Evolutionary conservation across 1,140 invertebrate species (phyloP).

Genomic region (Drosophila triauraria): DNA sequence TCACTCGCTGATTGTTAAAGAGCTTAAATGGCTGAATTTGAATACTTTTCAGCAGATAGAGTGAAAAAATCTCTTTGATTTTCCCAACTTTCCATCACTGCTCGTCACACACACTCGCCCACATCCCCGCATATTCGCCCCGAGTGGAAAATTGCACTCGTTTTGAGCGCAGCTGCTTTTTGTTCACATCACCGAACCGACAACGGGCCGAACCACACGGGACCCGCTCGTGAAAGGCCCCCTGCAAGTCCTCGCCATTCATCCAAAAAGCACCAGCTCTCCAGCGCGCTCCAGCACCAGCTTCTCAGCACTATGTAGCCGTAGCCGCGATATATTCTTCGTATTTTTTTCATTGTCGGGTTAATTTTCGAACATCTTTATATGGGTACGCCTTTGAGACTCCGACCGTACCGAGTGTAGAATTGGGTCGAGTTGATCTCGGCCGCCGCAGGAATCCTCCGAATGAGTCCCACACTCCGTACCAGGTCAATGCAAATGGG

Average conservation of each 20-base stretch:
- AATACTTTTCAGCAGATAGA: too few species aligned
- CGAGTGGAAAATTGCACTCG: background rate
- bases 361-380: conserved; percentile 75
- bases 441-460: conserved; percentile 12
- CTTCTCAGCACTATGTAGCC: background rate
- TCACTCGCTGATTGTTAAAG: too few species aligned
- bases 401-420: conserved; percentile 58
- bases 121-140: background rate
- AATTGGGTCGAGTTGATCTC: conserved; percentile 53
- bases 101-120: background rate
- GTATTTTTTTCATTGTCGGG: conserved; percentile 12
- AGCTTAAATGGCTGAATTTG: too few species aligned
- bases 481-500: conserved; percentile 6
- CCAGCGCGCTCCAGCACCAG: conserved; percentile 5
- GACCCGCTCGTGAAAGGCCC: conserved; percentile 9
- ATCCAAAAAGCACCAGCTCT: conserved; percentile 17
- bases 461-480: conserved; percentile 40
- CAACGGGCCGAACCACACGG: conserved; percentile 55
- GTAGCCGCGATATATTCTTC: background rate
- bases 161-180: conserved; percentile 69
- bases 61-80: too few species aligned
- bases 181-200: conserved; percentile 78
- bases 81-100: conserved; percentile 1
- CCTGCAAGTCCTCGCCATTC: conserved; percentile 15
- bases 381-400: conserved; percentile 62